Conservation (phyloP, 2,797 vertebrate species). For the Bovichtus diacanthus region DNA sequence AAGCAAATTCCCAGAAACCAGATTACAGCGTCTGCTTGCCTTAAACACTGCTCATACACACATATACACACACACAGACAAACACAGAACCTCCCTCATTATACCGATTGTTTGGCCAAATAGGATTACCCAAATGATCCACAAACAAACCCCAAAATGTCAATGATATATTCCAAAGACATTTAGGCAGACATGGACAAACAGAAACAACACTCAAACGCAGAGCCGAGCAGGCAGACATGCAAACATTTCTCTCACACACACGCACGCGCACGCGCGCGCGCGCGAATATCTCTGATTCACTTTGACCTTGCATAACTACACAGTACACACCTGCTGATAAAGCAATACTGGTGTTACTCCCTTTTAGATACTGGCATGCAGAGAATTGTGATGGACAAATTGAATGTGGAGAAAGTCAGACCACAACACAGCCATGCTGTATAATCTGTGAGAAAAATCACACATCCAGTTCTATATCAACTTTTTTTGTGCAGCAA, state of each 20-base stretch:
- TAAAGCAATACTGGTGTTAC: constrained; percentile 27
- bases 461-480: neutral
- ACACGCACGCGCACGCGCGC: constrained; percentile 7
- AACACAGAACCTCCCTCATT: constrained; percentile 41
- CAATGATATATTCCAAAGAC: constrained; percentile 21
- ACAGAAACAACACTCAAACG: constrained; percentile 17
- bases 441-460: constrained; percentile 22
- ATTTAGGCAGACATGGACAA: constrained; percentile 21
- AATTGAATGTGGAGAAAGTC: constrained; percentile 23
- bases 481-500: constrained; percentile 31
- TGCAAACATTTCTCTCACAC: constrained; percentile 10
- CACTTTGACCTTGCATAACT: constrained; percentile 58
- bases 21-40: constrained; percentile 66
- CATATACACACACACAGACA: constrained; percentile 41
- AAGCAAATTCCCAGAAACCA: constrained; percentile 73
- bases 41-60: constrained; percentile 52
- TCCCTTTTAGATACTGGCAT: constrained; percentile 20
- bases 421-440: neutral
- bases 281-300: constrained; percentile 63
- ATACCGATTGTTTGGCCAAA: constrained; percentile 40
- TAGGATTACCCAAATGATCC: constrained; percentile 38
- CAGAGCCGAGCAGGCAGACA: constrained; percentile 26
- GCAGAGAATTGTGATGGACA: constrained; percentile 18
- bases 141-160: constrained; percentile 44
- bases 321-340: constrained; percentile 64